These are phyloP conservation scores for Drosophila jambulina DNA, from an alignment of 1,140 invertebrate species.

Conservation along the genomic window DNA sequence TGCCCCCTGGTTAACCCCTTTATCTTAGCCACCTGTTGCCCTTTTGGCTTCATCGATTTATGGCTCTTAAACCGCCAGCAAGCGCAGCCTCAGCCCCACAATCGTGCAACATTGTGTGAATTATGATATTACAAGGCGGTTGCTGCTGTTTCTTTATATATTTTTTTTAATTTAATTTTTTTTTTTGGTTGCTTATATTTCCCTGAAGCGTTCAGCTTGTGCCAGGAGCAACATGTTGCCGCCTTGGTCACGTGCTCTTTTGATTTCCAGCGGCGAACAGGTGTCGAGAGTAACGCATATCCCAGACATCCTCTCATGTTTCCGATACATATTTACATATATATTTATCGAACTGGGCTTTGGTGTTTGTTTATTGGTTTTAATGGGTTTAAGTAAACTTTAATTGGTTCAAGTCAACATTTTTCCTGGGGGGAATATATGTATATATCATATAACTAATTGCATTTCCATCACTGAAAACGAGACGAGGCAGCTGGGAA, in stretches of 20 bases:
- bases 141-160: slow-evolving; percentile 9
- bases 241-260: slow-evolving; percentile 62
- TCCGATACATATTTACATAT: neutral
- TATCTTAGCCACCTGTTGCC: slow-evolving; percentile 64
- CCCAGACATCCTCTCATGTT: neutral
- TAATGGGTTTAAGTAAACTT: neutral
- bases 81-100: slow-evolving; percentile 27
- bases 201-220: neutral
- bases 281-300: slow-evolving; percentile 15
- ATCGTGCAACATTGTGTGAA: slow-evolving; percentile 65
- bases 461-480: slow-evolving; percentile 19
- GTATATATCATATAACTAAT: slow-evolving; percentile 35
- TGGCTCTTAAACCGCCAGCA: slow-evolving; percentile 36
- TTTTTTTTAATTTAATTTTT: neutral
- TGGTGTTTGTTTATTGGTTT: slow-evolving; percentile 11
- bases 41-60: slow-evolving; percentile 66
- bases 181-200: neutral
- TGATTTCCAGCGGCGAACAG: slow-evolving; percentile 42
- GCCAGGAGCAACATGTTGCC: slow-evolving; percentile 27
- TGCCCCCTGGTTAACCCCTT: slow-evolving; percentile 18
- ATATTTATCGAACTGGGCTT: neutral
- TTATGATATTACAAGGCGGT: slow-evolving; percentile 62
- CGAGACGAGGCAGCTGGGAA: slow-evolving; percentile 27
- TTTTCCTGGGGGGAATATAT: slow-evolving; percentile 21
- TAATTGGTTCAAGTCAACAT: slow-evolving; percentile 8